Evolutionary conservation across 2,797 vertebrate genomes (phyloP).

Genomic region (Artibeus jamaicensis): DNA sequence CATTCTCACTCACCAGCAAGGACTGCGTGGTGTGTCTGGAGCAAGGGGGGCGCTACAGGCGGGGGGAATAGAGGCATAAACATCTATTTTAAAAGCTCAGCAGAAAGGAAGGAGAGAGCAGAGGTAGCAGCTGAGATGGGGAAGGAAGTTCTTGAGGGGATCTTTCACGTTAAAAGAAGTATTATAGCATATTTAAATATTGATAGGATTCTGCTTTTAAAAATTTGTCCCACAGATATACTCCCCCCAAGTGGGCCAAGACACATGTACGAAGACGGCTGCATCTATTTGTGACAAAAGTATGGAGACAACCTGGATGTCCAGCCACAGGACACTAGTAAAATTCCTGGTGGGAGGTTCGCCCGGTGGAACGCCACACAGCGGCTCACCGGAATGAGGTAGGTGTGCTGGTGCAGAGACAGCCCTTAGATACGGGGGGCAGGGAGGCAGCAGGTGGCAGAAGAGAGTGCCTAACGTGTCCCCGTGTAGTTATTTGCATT

Average conservation of each 20-base stretch:
- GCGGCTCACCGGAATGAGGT: not conserved
- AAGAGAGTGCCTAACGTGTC: not conserved
- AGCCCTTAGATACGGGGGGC: not conserved
- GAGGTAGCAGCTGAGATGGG: not conserved
- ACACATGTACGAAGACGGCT: not conserved
- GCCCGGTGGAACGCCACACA: not conserved
- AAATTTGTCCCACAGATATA: not conserved
- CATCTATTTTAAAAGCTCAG: not conserved
- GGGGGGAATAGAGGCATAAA: not conserved
- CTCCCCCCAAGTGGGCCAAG: not conserved
- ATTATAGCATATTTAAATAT: not conserved
- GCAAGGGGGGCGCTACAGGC: not conserved
- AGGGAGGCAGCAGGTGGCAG: not conserved
- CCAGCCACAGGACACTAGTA: not conserved
- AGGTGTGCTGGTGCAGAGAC: not conserved
- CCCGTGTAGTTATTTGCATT: not conserved
- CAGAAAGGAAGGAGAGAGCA: not conserved
- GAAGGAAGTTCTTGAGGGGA: not conserved
- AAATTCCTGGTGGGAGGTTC: not conserved
- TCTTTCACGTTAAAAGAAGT: not conserved
- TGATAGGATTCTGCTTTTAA: not conserved
- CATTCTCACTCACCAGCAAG: not conserved
- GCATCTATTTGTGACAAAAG: not conserved
- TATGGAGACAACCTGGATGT: not conserved
- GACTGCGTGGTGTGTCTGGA: not conserved